A percentile compares a stretch with the other conserved stretches of the same genome.
These are phyloP conservation scores for Sinodicranocentrus sp. DNA, from an alignment of 2,888 invertebrate species.

Conservation along the genomic window DNA sequence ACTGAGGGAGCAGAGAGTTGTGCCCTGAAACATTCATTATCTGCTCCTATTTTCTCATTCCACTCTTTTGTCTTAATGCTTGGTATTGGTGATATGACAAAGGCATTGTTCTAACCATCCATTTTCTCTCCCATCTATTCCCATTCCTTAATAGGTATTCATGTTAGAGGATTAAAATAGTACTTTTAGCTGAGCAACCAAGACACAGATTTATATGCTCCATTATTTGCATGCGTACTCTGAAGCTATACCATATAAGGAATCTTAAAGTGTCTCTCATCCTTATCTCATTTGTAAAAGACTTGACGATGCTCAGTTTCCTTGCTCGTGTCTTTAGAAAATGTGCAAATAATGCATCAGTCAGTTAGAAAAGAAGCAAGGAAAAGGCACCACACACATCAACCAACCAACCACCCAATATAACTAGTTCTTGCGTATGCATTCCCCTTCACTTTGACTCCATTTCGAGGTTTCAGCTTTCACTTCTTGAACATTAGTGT, in stretches of 20 bases:
- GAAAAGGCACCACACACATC: not conserved
- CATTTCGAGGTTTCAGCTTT: not conserved
- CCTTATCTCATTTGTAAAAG: too few relatives aligned
- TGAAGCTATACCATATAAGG: not conserved
- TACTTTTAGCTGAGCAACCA: too few relatives aligned
- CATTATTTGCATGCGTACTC: too few relatives aligned
- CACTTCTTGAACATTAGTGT: not conserved
- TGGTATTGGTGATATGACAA: too few relatives aligned
- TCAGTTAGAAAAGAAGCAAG: not conserved
- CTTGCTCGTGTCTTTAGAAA: conserved; percentile 8
- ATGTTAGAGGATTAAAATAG: too few relatives aligned
- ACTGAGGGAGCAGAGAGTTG: too few relatives aligned
- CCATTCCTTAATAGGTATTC: too few relatives aligned
- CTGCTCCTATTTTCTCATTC: conserved; percentile 6
- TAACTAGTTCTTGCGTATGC: not conserved
- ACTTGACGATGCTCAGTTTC: not conserved
- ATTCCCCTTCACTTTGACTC: not conserved
- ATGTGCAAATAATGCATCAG: conserved; percentile 12
- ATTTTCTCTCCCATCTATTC: too few relatives aligned
- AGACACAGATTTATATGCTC: too few relatives aligned
- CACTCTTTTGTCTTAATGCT: conserved; percentile 2
- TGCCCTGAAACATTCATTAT: conserved; percentile 6
- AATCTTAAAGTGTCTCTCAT: not conserved
- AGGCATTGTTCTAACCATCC: too few relatives aligned
- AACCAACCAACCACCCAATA: too few relatives aligned